These are phyloP conservation scores for Belgica antarctica DNA, from an alignment of 2,888 invertebrate genomes.

Conservation along the genomic window DNA sequence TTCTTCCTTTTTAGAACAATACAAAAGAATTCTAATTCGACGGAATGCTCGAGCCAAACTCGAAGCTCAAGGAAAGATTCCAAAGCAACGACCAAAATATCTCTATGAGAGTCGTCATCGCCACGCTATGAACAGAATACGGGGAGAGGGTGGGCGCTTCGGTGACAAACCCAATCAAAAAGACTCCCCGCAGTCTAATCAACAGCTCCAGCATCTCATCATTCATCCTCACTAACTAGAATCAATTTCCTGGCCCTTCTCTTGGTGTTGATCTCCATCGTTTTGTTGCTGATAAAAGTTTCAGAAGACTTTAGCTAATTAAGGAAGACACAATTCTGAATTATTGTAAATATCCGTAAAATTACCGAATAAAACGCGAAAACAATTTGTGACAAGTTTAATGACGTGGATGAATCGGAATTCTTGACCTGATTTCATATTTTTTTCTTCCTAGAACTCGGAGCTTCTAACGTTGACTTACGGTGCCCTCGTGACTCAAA, in stretches of 20 bases:
- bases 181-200: constrained; percentile 31
- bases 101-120: constrained; percentile 96
- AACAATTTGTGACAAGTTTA: too few relatives aligned
- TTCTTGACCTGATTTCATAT: too few relatives aligned
- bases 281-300: too few relatives aligned
- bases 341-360: too few relatives aligned
- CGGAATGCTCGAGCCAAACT: constrained; percentile 91
- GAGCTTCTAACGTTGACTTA: constrained; percentile 97
- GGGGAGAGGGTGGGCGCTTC: constrained; percentile 96
- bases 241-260: too few relatives aligned
- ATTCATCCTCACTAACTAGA: constrained; percentile 22
- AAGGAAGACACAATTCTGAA: too few relatives aligned
- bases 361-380: too few relatives aligned
- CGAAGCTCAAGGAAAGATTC: constrained; percentile 92
- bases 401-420: too few relatives aligned
- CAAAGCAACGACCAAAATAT: constrained; percentile 96
- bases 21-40: constrained; percentile 60
- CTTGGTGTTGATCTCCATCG: too few relatives aligned
- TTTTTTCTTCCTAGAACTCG: constrained; percentile 70
- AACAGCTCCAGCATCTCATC: constrained; percentile 50
- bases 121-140: constrained; percentile 95
- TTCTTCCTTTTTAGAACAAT: constrained; percentile 14
- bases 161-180: constrained; percentile 47
- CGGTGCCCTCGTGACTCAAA: constrained; percentile 94
- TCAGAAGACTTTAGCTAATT: too few relatives aligned